Evolutionary conservation across 2,113 vertebrate genomes (phyloP).

Genomic region (Bambusicola thoracicus): DNA sequence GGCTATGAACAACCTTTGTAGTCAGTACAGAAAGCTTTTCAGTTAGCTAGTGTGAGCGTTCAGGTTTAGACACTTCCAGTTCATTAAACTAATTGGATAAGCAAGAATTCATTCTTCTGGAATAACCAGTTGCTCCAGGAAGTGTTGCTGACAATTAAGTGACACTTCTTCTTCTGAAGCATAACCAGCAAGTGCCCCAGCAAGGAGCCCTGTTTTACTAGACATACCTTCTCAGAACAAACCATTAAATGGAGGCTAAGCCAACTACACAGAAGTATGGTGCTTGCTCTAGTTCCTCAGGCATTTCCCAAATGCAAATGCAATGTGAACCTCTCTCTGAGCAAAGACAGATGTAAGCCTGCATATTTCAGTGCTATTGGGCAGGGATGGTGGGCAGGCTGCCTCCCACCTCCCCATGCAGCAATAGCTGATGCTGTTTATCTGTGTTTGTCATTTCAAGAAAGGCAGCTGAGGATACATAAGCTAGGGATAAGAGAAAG

Average conservation of each 20-base stretch:
- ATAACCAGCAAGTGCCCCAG: not conserved
- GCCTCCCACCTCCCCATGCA: not conserved
- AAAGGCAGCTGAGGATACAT: slow-evolving; percentile 3
- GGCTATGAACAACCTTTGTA: slow-evolving; percentile 41
- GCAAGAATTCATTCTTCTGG: slow-evolving; percentile 22
- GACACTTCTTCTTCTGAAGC: not conserved
- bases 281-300: not conserved
- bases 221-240: not conserved
- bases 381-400: not conserved
- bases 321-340: not conserved
- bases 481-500: slow-evolving; percentile 1
- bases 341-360: not conserved
- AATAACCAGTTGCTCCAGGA: slow-evolving; percentile 56
- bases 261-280: rapidly evolving
- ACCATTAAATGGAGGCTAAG: not conserved
- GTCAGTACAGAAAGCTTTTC: slow-evolving; percentile 33
- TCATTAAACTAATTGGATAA: slow-evolving; percentile 67
- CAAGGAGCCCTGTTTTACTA: not conserved
- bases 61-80: slow-evolving; percentile 43
- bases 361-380: not conserved
- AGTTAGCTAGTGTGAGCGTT: slow-evolving; percentile 12
- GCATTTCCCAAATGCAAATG: not conserved
- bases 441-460: not conserved
- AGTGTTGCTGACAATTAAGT: slow-evolving; percentile 6
- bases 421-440: not conserved